Conservation (phyloP, 2,797 vertebrate genomes). For the Notoglanidium macrostoma region DNA sequence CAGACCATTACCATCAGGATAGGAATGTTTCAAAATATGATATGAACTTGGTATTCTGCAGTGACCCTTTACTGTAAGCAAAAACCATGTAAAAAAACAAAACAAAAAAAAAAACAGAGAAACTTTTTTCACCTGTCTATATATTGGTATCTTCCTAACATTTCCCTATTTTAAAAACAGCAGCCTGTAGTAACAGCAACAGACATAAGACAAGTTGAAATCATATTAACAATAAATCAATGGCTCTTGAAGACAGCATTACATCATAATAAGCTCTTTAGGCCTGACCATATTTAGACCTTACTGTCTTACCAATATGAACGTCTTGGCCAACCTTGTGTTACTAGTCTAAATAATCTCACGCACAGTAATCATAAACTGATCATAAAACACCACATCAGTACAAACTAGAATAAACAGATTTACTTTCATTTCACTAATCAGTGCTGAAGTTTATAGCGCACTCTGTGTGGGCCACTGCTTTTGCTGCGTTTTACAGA, state of each 20-base stretch:
- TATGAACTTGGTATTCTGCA: too few relatives aligned
- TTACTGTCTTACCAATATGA: not conserved
- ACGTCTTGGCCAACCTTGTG: not conserved
- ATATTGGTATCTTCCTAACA: too few relatives aligned
- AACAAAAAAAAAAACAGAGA: too few relatives aligned
- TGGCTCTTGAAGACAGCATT: not conserved
- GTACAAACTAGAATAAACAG: not conserved
- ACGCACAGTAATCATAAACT: not conserved
- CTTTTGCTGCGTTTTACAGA: not conserved
- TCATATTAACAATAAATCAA: not conserved
- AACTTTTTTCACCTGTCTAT: too few relatives aligned
- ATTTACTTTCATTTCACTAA: not conserved
- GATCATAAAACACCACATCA: not conserved
- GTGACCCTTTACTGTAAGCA: too few relatives aligned
- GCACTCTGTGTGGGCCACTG: not conserved
- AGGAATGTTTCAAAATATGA: too few relatives aligned
- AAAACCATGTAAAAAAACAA: too few relatives aligned
- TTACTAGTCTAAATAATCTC: not conserved
- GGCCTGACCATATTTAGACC: not conserved
- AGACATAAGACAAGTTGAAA: too few relatives aligned
- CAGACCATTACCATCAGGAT: too few relatives aligned
- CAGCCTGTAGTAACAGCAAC: too few relatives aligned
- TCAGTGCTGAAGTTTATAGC: not conserved
- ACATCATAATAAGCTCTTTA: not conserved
- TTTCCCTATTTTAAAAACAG: too few relatives aligned